Conservation (phyloP, 2,797 vertebrate species). For the Botia kubotai region DNA sequence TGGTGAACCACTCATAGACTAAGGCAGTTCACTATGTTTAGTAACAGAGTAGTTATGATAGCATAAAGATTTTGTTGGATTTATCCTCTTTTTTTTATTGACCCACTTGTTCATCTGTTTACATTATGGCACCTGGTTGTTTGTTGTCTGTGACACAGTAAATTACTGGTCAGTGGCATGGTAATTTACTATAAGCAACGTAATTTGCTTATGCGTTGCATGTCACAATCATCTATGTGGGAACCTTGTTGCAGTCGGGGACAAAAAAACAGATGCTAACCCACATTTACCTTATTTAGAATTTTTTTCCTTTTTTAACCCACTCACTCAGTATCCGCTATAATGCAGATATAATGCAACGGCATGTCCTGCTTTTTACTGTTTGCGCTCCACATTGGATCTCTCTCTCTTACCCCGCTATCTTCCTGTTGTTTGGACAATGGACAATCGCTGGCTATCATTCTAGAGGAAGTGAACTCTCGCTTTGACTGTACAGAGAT, state of each 20-base stretch:
- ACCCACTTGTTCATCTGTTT: too few relatives aligned
- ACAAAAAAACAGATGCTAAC: not conserved
- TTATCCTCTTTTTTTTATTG: too few relatives aligned
- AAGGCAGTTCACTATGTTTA: not conserved
- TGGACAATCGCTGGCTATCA: conserved; percentile 66
- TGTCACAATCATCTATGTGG: not conserved
- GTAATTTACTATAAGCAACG: too few relatives aligned
- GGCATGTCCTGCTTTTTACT: conserved; percentile 28
- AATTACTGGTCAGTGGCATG: too few relatives aligned
- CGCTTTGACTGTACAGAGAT: conserved; percentile 61
- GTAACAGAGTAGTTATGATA: not conserved
- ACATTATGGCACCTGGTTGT: too few relatives aligned
- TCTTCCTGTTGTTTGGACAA: conserved; percentile 66
- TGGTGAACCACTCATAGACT: not conserved
- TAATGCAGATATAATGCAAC: not conserved
- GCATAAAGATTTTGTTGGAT: not conserved
- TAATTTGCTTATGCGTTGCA: not conserved
- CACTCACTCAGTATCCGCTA: not conserved
- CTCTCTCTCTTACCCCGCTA: conserved; percentile 51
- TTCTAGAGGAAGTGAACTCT: conserved; percentile 64
- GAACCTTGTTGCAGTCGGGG: not conserved
- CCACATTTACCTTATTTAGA: not conserved
- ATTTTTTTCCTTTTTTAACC: not conserved
- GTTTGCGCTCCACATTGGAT: conserved; percentile 23
- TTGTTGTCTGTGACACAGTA: too few relatives aligned